Conservation (phyloP, 2,888 invertebrate species). For the Syrista parreyssii region DNA sequence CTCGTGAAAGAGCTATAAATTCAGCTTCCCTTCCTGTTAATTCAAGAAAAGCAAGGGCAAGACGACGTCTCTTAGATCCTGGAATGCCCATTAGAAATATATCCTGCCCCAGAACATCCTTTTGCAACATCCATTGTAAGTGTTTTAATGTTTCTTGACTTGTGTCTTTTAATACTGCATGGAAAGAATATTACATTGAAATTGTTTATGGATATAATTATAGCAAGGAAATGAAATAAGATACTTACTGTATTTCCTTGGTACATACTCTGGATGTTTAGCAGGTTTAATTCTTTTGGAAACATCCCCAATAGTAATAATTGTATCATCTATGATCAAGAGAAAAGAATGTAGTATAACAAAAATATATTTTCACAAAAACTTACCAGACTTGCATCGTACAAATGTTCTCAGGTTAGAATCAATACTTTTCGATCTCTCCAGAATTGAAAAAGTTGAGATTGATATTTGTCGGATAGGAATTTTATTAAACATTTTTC, state of each 20-base stretch:
- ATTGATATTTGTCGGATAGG: neutral
- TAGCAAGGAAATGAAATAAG: slow-evolving; percentile 19
- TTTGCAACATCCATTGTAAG: slow-evolving; percentile 96
- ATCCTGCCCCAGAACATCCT: slow-evolving; percentile 92
- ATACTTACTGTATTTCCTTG: slow-evolving; percentile 81
- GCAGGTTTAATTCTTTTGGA: slow-evolving; percentile 74
- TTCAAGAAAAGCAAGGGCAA: slow-evolving; percentile 91
- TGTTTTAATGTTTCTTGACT: slow-evolving; percentile 83
- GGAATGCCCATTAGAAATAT: slow-evolving; percentile 95
- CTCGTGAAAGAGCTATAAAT: slow-evolving; percentile 92
- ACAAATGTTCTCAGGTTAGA: slow-evolving; percentile 33
- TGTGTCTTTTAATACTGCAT: slow-evolving; percentile 57
- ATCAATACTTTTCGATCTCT: slow-evolving; percentile 26
- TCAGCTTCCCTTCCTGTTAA: slow-evolving; percentile 90
- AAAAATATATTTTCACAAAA: slow-evolving; percentile 2
- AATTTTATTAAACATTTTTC: neutral
- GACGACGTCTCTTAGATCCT: slow-evolving; percentile 82
- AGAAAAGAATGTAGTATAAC: neutral
- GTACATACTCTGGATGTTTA: slow-evolving; percentile 84
- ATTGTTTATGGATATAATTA: slow-evolving; percentile 6
- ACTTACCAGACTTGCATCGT: slow-evolving; percentile 50
- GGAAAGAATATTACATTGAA: slow-evolving; percentile 12
- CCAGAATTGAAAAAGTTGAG: neutral
- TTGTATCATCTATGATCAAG: slow-evolving; percentile 37
- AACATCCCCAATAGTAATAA: slow-evolving; percentile 80